Evolutionary conservation across 2,797 vertebrate genomes (phyloP).

Genomic region (Champsocephalus gunnari): DNA sequence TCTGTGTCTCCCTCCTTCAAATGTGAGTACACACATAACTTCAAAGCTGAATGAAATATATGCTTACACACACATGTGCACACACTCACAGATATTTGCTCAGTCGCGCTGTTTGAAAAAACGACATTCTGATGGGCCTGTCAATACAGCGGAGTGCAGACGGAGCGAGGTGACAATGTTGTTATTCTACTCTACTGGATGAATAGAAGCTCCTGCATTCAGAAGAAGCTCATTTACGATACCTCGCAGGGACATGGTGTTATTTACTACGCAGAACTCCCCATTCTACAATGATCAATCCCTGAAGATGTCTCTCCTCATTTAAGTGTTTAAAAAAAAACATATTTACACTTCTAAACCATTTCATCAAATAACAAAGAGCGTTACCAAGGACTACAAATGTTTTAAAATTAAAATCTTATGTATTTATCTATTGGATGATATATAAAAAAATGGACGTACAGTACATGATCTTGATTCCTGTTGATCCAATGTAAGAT

Average conservation of each 20-base stretch:
- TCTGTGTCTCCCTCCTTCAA: slow-evolving; percentile 59
- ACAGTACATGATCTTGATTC: too few relatives aligned
- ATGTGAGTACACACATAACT: slow-evolving; percentile 67
- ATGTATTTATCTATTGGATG: too few relatives aligned
- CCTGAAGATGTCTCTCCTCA: too few relatives aligned
- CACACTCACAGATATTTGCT: slow-evolving; percentile 41
- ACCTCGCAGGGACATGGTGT: background rate
- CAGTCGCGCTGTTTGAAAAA: slow-evolving; percentile 29
- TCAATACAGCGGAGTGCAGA: background rate
- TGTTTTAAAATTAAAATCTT: too few relatives aligned
- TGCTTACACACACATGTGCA: slow-evolving; percentile 21
- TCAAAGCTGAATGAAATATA: slow-evolving; percentile 67
- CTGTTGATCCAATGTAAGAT: too few relatives aligned
- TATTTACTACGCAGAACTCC: too few relatives aligned
- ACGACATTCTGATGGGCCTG: slow-evolving; percentile 29
- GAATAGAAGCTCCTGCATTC: slow-evolving; percentile 39
- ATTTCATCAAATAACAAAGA: too few relatives aligned
- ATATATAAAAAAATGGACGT: too few relatives aligned
- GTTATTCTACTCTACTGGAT: slow-evolving; percentile 28
- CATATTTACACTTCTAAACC: too few relatives aligned
- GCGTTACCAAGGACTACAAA: too few relatives aligned
- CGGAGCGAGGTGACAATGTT: slow-evolving; percentile 24
- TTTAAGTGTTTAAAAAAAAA: too few relatives aligned
- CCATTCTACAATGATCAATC: too few relatives aligned
- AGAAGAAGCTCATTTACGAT: slow-evolving; percentile 36